phyloP scores from a whole-genome alignment of 2,113 vertebrate species.

The Myrmecobius fasciatus region DNA sequence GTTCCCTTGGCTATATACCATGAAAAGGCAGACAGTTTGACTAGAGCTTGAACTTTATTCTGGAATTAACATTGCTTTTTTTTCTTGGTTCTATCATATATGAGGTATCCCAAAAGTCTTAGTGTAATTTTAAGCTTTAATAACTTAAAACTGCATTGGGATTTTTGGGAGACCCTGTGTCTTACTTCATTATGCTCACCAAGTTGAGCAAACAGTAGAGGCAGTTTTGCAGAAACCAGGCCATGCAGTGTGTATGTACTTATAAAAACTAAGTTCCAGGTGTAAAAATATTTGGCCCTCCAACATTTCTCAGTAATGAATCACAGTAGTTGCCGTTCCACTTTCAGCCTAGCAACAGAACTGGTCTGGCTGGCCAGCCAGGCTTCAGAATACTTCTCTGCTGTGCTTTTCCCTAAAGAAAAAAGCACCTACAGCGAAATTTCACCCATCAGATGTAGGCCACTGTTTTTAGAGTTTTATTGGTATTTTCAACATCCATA shows the following conservation, averaged over 20 bases:
- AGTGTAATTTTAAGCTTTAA: not conserved
- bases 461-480: conserved; percentile 21
- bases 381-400: conserved; percentile 11
- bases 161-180: not conserved
- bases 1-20: not conserved
- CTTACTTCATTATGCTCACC: not conserved
- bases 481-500: conserved; percentile 32
- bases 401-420: conserved; percentile 4
- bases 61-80: not conserved
- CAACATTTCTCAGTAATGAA: conserved; percentile 57
- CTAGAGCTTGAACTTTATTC: not conserved
- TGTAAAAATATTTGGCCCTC: conserved; percentile 30
- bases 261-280: not conserved
- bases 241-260: not conserved
- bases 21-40: not conserved
- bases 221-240: conserved; percentile 28
- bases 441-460: conserved; percentile 27
- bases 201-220: conserved; percentile 12
- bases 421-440: conserved; percentile 1
- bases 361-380: conserved; percentile 41
- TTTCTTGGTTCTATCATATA: not conserved
- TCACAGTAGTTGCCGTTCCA: conserved; percentile 47
- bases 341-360: conserved; percentile 53
- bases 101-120: not conserved
- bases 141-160: not conserved